Evolutionary conservation across 2,113 vertebrate genomes (phyloP).

Genomic region (Amblyopsis rosae): DNA sequence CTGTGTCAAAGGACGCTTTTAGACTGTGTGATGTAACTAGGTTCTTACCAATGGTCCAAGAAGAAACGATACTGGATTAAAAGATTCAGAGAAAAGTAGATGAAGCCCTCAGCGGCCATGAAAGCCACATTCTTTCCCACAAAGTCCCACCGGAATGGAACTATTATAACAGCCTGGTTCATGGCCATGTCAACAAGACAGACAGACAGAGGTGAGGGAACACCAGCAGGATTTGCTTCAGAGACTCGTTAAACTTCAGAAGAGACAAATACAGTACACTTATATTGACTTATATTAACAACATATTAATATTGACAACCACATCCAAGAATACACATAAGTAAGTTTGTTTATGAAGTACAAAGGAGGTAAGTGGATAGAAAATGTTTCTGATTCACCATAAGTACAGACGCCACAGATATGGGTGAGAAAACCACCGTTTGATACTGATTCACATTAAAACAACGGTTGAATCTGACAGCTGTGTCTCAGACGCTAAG

Average conservation of each 20-base stretch:
- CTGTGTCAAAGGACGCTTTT: too few species aligned
- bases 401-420: too few species aligned
- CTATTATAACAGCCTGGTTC: constrained; percentile 89
- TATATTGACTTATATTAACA: background rate
- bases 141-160: constrained; percentile 93
- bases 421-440: too few species aligned
- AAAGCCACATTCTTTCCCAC: constrained; percentile 89
- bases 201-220: constrained; percentile 97
- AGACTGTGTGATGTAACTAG: too few species aligned
- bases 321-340: too few species aligned
- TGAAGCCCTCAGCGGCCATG: constrained; percentile 87
- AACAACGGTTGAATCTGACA: background rate
- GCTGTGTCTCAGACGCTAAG: constrained; percentile 66
- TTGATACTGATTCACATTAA: background rate
- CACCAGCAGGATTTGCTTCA: constrained; percentile 87
- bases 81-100: constrained; percentile 87
- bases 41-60: constrained; percentile 80
- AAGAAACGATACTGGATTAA: constrained; percentile 87
- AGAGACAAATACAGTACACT: constrained; percentile 47
- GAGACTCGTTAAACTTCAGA: constrained; percentile 82
- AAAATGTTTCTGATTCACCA: too few species aligned
- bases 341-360: too few species aligned
- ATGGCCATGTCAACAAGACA: constrained; percentile 94
- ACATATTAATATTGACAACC: too few species aligned
- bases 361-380: background rate